These are phyloP conservation scores for Scyliorhinus canicula DNA, from an alignment of 2,797 vertebrate species.

Conservation along the genomic window DNA sequence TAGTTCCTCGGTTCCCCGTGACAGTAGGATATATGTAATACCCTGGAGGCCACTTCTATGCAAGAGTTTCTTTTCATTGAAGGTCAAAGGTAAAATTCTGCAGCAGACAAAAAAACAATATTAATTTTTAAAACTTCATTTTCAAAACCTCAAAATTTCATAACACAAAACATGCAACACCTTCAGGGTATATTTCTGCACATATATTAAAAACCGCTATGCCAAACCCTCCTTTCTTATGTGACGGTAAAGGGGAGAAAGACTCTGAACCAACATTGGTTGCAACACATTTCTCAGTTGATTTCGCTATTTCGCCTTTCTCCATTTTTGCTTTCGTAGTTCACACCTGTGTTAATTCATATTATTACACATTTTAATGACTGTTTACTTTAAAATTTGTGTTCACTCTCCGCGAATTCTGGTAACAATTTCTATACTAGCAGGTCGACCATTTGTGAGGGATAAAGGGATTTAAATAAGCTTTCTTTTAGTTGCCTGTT, in stretches of 20 bases:
- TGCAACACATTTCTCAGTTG: neutral
- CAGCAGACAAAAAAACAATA: constrained; percentile 1
- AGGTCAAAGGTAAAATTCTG: constrained; percentile 29
- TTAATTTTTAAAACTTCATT: neutral
- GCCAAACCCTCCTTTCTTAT: neutral
- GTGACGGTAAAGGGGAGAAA: too few relatives aligned
- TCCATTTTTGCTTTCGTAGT: neutral
- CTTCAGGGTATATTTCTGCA: neutral
- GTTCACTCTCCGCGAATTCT: neutral
- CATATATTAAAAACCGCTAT: neutral
- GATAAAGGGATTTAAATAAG: neutral
- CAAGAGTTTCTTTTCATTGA: neutral
- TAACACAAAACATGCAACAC: neutral
- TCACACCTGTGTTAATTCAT: neutral
- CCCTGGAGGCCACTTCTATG: neutral
- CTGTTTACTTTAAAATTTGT: neutral
- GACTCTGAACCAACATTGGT: neutral
- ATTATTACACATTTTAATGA: neutral
- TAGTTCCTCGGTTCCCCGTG: neutral
- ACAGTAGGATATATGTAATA: neutral
- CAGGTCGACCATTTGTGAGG: neutral
- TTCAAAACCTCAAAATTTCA: neutral
- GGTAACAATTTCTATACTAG: neutral
- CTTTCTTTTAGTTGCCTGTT: neutral
- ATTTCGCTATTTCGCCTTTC: neutral